These are phyloP conservation scores for Odontesthes bonariensis DNA, from an alignment of 2,113 vertebrate genomes.

Conservation along the genomic window DNA sequence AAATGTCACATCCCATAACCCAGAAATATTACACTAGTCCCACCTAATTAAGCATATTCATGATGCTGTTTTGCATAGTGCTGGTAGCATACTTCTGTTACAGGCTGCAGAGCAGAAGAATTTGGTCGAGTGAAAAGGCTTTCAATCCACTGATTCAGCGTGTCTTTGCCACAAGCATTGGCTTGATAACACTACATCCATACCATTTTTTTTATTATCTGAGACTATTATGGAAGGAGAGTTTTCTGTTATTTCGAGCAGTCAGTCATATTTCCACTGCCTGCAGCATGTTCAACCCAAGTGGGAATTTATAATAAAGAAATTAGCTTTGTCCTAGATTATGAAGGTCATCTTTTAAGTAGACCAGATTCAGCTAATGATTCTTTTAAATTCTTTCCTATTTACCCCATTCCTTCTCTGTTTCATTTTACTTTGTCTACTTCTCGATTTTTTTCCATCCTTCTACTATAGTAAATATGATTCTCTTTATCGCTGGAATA, in stretches of 20 bases:
- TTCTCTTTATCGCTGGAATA: constrained; percentile 42
- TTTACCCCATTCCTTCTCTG: constrained; percentile 37
- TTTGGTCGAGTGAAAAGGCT: constrained; percentile 82
- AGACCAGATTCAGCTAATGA: constrained; percentile 39
- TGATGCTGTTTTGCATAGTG: constrained; percentile 88
- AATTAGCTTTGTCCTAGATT: constrained; percentile 73
- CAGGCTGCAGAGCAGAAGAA: constrained; percentile 69
- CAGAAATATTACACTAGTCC: constrained; percentile 91
- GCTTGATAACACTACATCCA: constrained; percentile 63
- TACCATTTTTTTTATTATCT: constrained; percentile 67
- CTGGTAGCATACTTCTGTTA: constrained; percentile 76
- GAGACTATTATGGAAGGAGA: constrained; percentile 60
- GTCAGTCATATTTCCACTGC: constrained; percentile 63
- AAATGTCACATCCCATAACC: constrained; percentile 93
- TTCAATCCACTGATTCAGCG: constrained; percentile 81
- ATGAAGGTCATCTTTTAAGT: constrained; percentile 73
- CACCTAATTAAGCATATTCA: constrained; percentile 95
- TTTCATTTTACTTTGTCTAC: constrained; percentile 33
- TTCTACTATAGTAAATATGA: constrained; percentile 16
- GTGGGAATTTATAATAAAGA: constrained; percentile 65
- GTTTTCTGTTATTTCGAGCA: constrained; percentile 53
- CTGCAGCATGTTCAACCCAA: constrained; percentile 56
- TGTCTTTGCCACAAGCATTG: constrained; percentile 73
- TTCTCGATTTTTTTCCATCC: constrained; percentile 14
- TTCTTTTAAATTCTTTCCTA: constrained; percentile 45